Evolutionary conservation across 1,140 invertebrate genomes (phyloP).

Genomic region (Papilio xuthus): DNA sequence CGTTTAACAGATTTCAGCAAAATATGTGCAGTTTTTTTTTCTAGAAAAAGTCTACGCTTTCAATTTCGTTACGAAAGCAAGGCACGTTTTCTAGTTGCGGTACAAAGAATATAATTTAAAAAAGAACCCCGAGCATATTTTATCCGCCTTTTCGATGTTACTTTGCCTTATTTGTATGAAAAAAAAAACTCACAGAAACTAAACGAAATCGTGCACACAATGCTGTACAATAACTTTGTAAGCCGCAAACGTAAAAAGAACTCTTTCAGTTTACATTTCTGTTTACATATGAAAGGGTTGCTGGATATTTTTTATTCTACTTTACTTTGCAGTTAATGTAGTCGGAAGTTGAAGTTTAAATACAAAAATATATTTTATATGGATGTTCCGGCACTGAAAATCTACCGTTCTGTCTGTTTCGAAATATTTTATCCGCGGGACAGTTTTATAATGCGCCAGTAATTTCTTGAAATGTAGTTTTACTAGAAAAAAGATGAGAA

Average conservation of each 20-base stretch:
- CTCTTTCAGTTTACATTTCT: slow-evolving; percentile 24
- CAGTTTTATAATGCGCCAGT: too few species aligned
- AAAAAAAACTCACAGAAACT: slow-evolving; percentile 32
- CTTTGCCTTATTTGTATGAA: slow-evolving; percentile 30
- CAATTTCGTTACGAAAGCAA: slow-evolving; percentile 25
- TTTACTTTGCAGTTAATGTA: slow-evolving; percentile 20
- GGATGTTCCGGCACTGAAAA: too few species aligned
- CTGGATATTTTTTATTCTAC: slow-evolving; percentile 1
- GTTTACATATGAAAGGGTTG: slow-evolving; percentile 20
- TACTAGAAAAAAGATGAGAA: too few species aligned
- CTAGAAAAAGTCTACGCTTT: neutral
- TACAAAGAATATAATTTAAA: slow-evolving; percentile 35
- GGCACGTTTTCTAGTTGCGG: slow-evolving; percentile 20
- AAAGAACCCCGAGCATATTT: slow-evolving; percentile 28
- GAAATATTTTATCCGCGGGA: too few species aligned
- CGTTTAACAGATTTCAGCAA: neutral
- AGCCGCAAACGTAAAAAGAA: slow-evolving; percentile 29
- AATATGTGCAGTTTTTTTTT: neutral
- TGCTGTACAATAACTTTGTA: slow-evolving; percentile 30
- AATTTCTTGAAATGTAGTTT: too few species aligned
- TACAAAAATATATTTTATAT: neutral
- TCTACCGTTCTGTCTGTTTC: too few species aligned
- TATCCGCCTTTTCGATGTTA: slow-evolving; percentile 36
- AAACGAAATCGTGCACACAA: slow-evolving; percentile 34
- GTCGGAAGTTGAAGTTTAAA: slow-evolving; percentile 10